A percentile compares a stretch with the other conserved stretches of the same genome.
Conservation (phyloP, 2,797 vertebrate species). For the Rhynchonycteris naso region DNA sequence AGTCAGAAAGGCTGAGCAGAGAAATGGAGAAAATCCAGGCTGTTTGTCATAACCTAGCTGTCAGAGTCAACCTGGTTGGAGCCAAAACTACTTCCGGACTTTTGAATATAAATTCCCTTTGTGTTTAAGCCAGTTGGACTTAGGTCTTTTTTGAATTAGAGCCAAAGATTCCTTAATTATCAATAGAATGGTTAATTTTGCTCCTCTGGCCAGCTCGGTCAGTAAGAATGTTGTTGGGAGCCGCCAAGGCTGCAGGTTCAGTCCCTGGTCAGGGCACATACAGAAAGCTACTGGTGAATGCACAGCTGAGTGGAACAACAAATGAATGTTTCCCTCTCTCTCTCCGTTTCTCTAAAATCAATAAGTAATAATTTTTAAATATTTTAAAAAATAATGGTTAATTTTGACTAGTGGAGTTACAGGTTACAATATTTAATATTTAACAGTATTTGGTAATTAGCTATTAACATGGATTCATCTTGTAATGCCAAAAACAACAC, state of each 20-base stretch:
- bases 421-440: background rate
- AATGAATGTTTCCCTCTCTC: no score
- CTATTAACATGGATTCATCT: background rate
- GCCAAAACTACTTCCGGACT: background rate
- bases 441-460: background rate
- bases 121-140: background rate
- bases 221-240: no score
- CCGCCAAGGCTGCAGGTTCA: no score
- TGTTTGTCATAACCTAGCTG: background rate
- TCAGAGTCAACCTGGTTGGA: background rate
- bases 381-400: background rate
- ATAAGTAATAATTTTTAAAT: no score
- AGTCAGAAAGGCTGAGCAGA: background rate
- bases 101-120: background rate
- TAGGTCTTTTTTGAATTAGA: constrained; percentile 4
- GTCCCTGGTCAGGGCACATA: no score
- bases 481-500: background rate
- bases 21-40: background rate
- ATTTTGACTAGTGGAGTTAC: background rate
- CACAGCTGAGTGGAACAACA: no score
- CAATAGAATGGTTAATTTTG: background rate
- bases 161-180: background rate
- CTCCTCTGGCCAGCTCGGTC: no score
- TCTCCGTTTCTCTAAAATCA: no score
- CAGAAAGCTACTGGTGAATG: no score